Evolutionary conservation across 2,113 vertebrate species (phyloP), one percentile per base, ranked within the genome.

Genomic region (Sinocyclocheilus anshuiensis): DNA sequence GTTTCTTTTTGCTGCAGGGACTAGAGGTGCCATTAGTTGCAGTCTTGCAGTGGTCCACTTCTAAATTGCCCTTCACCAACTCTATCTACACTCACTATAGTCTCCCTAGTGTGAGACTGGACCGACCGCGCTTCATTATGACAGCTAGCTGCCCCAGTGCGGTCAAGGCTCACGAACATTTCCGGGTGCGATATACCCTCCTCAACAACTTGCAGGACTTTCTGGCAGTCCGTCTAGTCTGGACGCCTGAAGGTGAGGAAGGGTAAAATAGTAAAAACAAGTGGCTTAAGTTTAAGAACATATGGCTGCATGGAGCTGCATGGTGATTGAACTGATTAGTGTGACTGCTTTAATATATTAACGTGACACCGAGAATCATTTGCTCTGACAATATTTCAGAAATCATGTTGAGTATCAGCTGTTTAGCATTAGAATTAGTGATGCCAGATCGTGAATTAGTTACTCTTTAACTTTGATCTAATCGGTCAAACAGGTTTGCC

Each of bases 121-220:
- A 97, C 91, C 95, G 92, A 8, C 97, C 97, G 0, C 96, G 95
- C 10, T 98, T 99, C 26, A 96, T 99, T 81, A 98, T 98, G 97
- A 97, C 95, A 0, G 97, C 97, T 0, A 95, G 96, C 83, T 97
- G 97, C n/a, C 95, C 97, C 81, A 97, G 96, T 2, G 92, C 96
- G 0, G 96, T 98, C 77, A 88, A 36, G 13, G 93, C 96, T 57
- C 96, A 94, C 1, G 95, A 96, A 67, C 94, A 95, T 86, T 99
- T 99, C 92, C 95, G 94, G 0, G 97, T 98, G 85, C 95, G 96
- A 86, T 99, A 98, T 83, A 97, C 97, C 0, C 95, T 99, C 61
- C 95, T 98, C 85, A 99, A 99, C 90, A 96, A 98, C 83, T 94
- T 99, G 86, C 97, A 99, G 94, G 97, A 99, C 93, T 99, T 99